A percentile compares a stretch with the other conserved stretches of the same genome.
phyloP scores from a whole-genome alignment of 2,113 vertebrate genomes.

The Eolophus roseicapilla region DNA sequence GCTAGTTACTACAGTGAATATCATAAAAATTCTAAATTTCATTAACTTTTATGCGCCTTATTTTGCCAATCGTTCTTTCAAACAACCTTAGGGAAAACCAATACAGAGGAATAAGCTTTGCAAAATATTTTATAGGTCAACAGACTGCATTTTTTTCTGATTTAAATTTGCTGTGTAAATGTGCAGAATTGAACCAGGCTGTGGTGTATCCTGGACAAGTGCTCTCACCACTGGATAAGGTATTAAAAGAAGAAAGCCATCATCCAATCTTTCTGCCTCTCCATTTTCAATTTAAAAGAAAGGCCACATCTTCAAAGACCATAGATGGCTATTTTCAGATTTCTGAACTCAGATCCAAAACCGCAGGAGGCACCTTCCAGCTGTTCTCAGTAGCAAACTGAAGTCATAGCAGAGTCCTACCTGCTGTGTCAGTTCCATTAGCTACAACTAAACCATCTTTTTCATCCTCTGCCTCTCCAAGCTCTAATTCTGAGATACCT shows the following conservation, averaged over 20 bases:
- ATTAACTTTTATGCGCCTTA: background rate
- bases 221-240: background rate
- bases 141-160: background rate
- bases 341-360: background rate
- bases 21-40: background rate
- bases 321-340: background rate
- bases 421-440: background rate
- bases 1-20: background rate
- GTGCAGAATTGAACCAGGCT: background rate
- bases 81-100: background rate
- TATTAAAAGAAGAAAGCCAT: background rate
- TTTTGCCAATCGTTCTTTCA: background rate
- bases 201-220: background rate
- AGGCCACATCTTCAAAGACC: background rate
- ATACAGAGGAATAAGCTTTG: background rate
- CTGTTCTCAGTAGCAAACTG: background rate
- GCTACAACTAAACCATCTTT: background rate
- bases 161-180: background rate
- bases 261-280: background rate
- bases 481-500: background rate
- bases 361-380: rapidly evolving
- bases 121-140: background rate
- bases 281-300: background rate
- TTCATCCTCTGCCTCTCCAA: background rate
- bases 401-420: background rate